phyloP scores from a whole-genome alignment of 2,113 vertebrate genomes.

The Myocastor coypus region DNA sequence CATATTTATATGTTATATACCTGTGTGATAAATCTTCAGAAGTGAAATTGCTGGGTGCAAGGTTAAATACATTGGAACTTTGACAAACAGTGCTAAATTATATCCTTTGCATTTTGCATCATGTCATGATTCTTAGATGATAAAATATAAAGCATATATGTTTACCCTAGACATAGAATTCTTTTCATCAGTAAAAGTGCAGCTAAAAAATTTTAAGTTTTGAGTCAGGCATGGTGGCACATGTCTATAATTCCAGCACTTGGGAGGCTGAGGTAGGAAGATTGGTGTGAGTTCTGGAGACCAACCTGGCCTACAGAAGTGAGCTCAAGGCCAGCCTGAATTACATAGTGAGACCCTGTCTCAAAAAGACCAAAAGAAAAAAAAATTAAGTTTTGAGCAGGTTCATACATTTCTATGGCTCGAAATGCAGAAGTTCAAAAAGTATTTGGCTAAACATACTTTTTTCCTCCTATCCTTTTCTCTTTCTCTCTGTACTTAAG shows the following conservation, averaged over 20 bases:
- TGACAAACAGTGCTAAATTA: background rate
- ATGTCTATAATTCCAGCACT: no score
- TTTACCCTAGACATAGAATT: background rate
- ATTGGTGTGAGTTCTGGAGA: no score
- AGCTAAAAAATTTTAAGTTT: background rate
- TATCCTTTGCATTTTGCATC: constrained; percentile 34
- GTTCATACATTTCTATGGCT: background rate
- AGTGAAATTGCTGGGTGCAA: background rate
- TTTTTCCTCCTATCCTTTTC: no score
- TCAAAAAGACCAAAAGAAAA: no score
- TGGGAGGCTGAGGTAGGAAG: no score
- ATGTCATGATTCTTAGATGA: constrained; percentile 26
- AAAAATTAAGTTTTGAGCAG: background rate
- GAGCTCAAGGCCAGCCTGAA: no score
- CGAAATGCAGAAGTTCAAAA: background rate
- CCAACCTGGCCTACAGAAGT: no score
- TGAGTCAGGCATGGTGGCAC: no score
- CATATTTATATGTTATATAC: background rate
- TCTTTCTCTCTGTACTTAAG: no score
- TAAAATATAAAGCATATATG: background rate
- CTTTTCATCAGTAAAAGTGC: background rate
- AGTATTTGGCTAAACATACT: background rate
- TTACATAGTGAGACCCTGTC: no score
- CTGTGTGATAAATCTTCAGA: constrained; percentile 7
- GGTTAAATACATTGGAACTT: background rate